phyloP scores from a whole-genome alignment of 2,888 invertebrate genomes.

The Conomelus anceps region DNA sequence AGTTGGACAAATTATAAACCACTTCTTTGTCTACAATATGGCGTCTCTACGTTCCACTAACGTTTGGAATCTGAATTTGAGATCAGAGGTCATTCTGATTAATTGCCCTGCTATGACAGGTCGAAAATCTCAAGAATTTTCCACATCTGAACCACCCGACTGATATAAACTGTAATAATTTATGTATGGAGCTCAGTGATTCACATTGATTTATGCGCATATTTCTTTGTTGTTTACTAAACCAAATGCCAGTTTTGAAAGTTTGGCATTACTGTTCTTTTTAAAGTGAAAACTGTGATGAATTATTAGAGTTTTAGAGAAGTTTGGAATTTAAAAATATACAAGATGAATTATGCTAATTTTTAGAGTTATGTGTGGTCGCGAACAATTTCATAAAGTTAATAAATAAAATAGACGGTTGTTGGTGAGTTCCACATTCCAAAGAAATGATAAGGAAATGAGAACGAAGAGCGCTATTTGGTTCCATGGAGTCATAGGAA shows the following conservation, averaged over 20 bases:
- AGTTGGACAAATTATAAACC: background rate
- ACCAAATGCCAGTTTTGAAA: background rate
- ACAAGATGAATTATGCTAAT: background rate
- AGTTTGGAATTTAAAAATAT: background rate
- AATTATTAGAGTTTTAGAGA: background rate
- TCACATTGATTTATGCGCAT: background rate
- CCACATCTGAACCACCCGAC: background rate
- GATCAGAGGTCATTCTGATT: background rate
- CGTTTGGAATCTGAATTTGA: background rate
- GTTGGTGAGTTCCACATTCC: background rate
- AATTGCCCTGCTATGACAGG: background rate
- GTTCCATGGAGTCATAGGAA: too few species aligned
- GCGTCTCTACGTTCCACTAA: background rate
- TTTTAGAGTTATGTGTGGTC: background rate
- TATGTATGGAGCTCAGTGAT: background rate
- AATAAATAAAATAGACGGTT: background rate
- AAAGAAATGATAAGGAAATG: background rate
- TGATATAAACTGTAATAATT: background rate
- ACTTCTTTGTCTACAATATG: background rate
- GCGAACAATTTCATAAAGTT: background rate
- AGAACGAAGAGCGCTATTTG: too few species aligned
- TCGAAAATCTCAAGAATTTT: background rate
- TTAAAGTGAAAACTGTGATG: too few species aligned
- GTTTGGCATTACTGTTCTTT: too few species aligned
- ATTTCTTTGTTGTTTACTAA: background rate